Evolutionary conservation across 2,113 vertebrate genomes (phyloP), one percentile per base, ranked within the genome.

Genomic region (Canis aureus): DNA sequence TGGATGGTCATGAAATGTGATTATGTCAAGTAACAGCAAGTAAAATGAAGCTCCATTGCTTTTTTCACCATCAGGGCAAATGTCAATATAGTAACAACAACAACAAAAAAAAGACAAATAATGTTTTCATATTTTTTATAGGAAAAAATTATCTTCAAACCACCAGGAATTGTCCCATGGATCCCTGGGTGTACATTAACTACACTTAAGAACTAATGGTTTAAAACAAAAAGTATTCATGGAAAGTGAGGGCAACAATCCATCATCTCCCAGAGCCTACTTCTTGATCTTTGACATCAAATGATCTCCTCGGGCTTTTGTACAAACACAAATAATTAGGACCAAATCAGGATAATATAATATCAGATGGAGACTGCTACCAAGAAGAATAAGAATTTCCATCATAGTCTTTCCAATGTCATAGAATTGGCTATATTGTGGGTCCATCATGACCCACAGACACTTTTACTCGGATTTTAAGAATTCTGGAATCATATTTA

Each of bases 1-100:
- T 76, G 35, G 51, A 92, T 27, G 5, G 20, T 71, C 79, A 71
- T 86, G 38, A 94, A 87, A 89, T 93, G 23, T 78, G 43, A 85
- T 81, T 93, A 64, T 80, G 17, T 79, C 57, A 83, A 83, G 9
- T 17, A 55, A 43, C 57, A 43, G 12, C 49, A 88, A 87, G 29
- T 94, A 80, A 88, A 86, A 71, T 13, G 29, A 0, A n/a, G 1
- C 16, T 13, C 25, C 10, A 74, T 35, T 89, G 8, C 49, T 73
- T 92, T 84, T 29, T 43, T 43, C 43, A 59, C 11, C 2, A 78
- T 57, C 55, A 60, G 9, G 19, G 6, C 16, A 67, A 55, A n/a
- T 53, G 13, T 43, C 62, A 84, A 55, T 29, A 69, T 62, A 71
- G 17, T 23, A n/a, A 89, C 73, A 73, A 49, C 35, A 35, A 35